A percentile compares a stretch with the other conserved stretches of the same genome.
Evolutionary conservation across 2,797 vertebrate genomes (phyloP).

Genomic region (Crossoptilon crossoptilon): DNA sequence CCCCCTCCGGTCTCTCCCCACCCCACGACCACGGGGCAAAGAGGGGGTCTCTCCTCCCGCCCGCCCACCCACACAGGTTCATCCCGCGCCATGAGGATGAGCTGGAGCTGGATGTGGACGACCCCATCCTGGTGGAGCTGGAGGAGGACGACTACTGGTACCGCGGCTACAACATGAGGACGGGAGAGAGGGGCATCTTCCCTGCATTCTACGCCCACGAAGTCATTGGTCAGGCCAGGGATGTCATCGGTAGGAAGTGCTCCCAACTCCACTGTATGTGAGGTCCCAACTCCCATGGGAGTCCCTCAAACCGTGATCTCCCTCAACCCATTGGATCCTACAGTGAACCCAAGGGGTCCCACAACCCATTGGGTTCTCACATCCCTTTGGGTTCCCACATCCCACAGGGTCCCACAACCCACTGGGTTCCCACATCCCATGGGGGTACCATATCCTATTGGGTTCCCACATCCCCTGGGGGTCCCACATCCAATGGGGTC

Average conservation of each 20-base stretch:
- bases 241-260: constrained; percentile 82
- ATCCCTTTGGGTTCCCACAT: no score
- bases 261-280: neutral
- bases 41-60: neutral
- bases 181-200: constrained; percentile 94
- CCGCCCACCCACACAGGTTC: constrained; percentile 81
- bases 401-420: no score
- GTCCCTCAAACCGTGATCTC: no score
- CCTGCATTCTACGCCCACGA: constrained; percentile 97
- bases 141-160: constrained; percentile 99
- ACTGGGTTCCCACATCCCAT: no score
- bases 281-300: no score
- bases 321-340: no score
- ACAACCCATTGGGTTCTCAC: no score
- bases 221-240: constrained; percentile 89
- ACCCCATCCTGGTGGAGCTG: constrained; percentile 93
- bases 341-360: no score
- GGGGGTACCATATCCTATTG: no score
- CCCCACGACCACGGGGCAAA: no score
- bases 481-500: no score
- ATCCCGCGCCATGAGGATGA: constrained; percentile 96
- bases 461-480: no score
- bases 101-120: constrained; percentile 95
- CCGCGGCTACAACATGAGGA: constrained; percentile 97
- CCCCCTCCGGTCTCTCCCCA: neutral